phyloP scores from a whole-genome alignment of 2,797 vertebrate genomes.

The Lerista edwardsae region DNA sequence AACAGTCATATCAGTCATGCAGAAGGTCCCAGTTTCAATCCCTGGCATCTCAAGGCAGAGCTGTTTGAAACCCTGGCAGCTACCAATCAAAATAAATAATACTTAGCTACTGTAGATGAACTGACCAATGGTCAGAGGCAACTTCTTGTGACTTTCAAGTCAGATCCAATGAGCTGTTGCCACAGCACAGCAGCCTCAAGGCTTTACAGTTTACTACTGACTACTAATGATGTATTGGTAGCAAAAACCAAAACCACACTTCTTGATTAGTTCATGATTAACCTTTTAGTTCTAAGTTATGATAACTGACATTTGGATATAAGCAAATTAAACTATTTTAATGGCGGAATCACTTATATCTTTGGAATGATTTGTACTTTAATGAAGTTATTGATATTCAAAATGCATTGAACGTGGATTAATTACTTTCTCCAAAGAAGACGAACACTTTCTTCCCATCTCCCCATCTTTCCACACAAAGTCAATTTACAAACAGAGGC shows the following conservation, averaged over 20 bases:
- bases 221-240: not conserved
- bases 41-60: too few species aligned
- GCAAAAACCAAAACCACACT: not conserved
- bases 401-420: not conserved
- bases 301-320: not conserved
- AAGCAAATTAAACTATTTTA: not conserved
- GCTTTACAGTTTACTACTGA: not conserved
- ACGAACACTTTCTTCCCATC: not conserved
- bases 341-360: not conserved
- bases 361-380: too few species aligned
- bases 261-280: not conserved
- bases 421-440: constrained; percentile 7
- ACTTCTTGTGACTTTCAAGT: not conserved
- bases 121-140: too few species aligned
- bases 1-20: not conserved
- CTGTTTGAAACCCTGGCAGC: too few species aligned
- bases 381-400: not conserved
- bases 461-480: not conserved
- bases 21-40: not conserved
- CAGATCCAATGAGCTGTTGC: not conserved
- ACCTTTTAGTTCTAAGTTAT: not conserved
- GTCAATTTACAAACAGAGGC: not conserved
- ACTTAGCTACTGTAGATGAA: too few species aligned
- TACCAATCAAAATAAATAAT: too few species aligned
- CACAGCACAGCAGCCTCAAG: not conserved